Evolutionary conservation across 1,140 invertebrate species (phyloP), one percentile per base, ranked within the genome.

Genomic region (Ostrea denselamellosa): DNA sequence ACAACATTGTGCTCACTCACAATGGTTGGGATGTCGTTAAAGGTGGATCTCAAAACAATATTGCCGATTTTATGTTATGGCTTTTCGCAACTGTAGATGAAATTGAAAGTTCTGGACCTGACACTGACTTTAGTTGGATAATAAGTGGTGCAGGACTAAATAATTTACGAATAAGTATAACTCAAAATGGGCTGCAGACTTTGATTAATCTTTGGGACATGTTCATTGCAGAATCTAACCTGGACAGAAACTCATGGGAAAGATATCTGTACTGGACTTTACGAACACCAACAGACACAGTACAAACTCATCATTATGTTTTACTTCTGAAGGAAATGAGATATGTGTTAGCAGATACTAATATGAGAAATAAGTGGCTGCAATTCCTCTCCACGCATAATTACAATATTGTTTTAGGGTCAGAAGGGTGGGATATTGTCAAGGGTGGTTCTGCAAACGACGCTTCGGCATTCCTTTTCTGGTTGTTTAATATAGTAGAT

Each of bases 121-220:
- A 14, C 14, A 28, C 68, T 25, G 68, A 77, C 14, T 77, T 77
- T 25, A 77, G 68, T 25, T 77, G 68, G 68, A 25, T 77, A 77
- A 77, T 77, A 17, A 77, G 68, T 28, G 25, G 22, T 14, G 10
- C 22, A 77, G 68, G 68, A 12, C 28, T 25, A 17, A 77, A 77
- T 25, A 77, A 77, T 77, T 28, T 77, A 28, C 25, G 68, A 34
- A 77, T 77, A 25, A 77, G 82, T 85, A 54, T 58, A n/a, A 85
- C 83, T 8, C 71, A 88, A 17, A 81, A 83, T 19, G 87, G 87
- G 8, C 71, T 88, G 0, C 10, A 25, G n/a, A n/a, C 34, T 17
- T 54, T 88, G 10, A 85, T 85, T 68, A 81, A 85, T 51, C 71
- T 88, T 17, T 88, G 87, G 87, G 71, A 58, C 7, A 85, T 54